These are phyloP conservation scores for Rallus crepitans DNA, from an alignment of 2,797 vertebrate genomes.

Conservation along the genomic window DNA sequence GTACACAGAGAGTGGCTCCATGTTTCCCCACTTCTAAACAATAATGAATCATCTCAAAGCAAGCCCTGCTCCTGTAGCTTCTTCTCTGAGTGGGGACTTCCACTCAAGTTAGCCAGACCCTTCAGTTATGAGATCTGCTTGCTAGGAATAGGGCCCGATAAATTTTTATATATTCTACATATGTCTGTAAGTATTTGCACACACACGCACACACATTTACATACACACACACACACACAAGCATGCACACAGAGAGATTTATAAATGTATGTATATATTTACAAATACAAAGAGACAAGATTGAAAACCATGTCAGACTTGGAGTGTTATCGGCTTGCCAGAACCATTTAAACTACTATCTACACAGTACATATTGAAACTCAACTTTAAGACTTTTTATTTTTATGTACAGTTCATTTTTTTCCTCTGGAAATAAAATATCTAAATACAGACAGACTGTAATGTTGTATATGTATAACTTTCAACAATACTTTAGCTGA, in stretches of 20 bases:
- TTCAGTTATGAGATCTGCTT: neutral
- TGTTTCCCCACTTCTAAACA: neutral
- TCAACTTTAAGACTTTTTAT: slow-evolving; percentile 91
- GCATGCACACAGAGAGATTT: neutral
- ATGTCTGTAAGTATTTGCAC: neutral
- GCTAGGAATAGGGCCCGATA: neutral
- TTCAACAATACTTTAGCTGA: slow-evolving; percentile 88
- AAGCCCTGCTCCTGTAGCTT: neutral
- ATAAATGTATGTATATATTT: slow-evolving; percentile 16
- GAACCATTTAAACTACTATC: slow-evolving; percentile 75
- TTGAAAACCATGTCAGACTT: slow-evolving; percentile 41
- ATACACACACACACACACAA: neutral
- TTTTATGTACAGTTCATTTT: slow-evolving; percentile 89
- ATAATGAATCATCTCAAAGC: neutral
- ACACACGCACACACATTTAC: neutral
- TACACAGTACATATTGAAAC: slow-evolving; percentile 83
- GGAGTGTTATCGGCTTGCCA: slow-evolving; percentile 11
- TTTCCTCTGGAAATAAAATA: slow-evolving; percentile 89
- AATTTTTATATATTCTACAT: neutral
- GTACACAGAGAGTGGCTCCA: neutral
- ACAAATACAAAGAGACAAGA: slow-evolving; percentile 36
- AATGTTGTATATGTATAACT: slow-evolving; percentile 92
- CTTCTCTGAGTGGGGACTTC: neutral
- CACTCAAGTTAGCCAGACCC: neutral
- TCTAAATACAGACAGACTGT: slow-evolving; percentile 91